These are phyloP conservation scores for Apocheima hispidaria DNA, from an alignment of 2,888 invertebrate species.

Conservation along the genomic window DNA sequence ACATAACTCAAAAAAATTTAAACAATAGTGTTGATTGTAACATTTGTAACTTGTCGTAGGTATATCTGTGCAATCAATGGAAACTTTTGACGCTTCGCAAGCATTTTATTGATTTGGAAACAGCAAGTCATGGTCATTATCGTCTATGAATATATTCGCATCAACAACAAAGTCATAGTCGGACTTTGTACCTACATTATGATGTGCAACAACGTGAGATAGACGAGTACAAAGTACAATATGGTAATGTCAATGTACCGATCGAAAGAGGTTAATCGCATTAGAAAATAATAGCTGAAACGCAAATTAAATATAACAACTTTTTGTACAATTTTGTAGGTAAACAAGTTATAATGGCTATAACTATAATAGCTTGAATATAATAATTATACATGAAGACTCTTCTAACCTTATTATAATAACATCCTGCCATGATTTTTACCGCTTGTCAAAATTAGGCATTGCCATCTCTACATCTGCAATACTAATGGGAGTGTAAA, in stretches of 20 bases:
- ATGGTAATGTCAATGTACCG: background rate
- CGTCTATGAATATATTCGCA: background rate
- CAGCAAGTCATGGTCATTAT: conserved; percentile 15
- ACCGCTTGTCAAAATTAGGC: too few species aligned
- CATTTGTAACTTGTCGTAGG: too few species aligned
- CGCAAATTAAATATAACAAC: too few species aligned
- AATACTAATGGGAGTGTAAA: too few species aligned
- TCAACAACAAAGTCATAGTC: background rate
- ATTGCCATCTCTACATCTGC: too few species aligned
- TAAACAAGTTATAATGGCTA: too few species aligned
- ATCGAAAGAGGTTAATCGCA: background rate
- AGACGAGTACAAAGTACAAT: conserved; percentile 4
- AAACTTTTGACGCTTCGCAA: conserved; percentile 6
- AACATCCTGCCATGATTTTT: too few species aligned
- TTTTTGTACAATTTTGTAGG: too few species aligned
- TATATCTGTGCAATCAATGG: conserved; percentile 4
- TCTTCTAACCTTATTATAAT: too few species aligned
- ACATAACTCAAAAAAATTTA: background rate
- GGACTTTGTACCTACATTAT: conserved; percentile 15
- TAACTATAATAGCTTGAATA: too few species aligned
- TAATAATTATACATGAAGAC: too few species aligned
- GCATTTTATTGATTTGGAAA: conserved; percentile 19
- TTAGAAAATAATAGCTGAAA: too few species aligned
- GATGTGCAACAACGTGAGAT: conserved; percentile 5
- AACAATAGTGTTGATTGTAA: background rate